Evolutionary conservation across 2,113 vertebrate species (phyloP).

Genomic region (Setophaga petechia): DNA sequence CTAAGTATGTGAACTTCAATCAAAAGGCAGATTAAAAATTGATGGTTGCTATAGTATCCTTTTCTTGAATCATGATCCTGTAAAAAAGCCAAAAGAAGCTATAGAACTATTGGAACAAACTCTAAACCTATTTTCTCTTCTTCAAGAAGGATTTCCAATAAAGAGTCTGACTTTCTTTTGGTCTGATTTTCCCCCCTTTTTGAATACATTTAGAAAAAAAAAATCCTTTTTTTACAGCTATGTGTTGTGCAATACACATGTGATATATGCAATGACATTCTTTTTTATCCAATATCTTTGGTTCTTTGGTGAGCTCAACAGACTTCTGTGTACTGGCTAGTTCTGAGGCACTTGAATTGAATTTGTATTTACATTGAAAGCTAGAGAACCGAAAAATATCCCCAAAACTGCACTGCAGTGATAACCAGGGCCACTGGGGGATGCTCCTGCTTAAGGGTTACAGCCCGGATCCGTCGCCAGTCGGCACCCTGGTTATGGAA

Average conservation of each 20-base stretch:
- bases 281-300: neutral
- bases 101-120: neutral
- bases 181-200: neutral
- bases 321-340: neutral
- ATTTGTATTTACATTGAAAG: neutral
- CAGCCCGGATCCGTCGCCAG: neutral
- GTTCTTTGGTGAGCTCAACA: neutral
- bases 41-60: neutral
- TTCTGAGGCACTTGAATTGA: neutral
- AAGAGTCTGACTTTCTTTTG: neutral
- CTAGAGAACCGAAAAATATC: neutral
- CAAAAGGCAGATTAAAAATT: constrained; percentile 7
- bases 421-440: constrained; percentile 45
- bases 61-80: neutral
- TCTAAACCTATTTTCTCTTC: neutral
- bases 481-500: neutral
- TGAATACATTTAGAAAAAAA: neutral
- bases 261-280: neutral
- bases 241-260: neutral
- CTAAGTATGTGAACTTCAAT: neutral
- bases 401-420: neutral
- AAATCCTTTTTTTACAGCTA: neutral
- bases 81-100: neutral
- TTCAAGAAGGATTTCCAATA: neutral
- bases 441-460: constrained; percentile 63